Percentiles rank a stretch among this genome's conserved stretches.
These are phyloP conservation scores for Corythornis cristatus DNA, from an alignment of 2,113 vertebrate genomes.

Conservation along the genomic window DNA sequence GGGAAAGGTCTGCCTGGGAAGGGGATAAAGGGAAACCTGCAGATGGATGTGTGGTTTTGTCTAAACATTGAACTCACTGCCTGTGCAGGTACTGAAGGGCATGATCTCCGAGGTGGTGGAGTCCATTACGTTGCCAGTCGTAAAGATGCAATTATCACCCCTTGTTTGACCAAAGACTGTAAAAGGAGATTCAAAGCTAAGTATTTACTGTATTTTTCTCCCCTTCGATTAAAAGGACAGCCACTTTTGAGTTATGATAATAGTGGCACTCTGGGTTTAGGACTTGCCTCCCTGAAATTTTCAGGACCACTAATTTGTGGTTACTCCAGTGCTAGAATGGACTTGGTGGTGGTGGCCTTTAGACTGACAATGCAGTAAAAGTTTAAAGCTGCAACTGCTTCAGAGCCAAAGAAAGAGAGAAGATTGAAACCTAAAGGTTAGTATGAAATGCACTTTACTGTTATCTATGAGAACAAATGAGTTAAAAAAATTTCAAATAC, in stretches of 20 bases:
- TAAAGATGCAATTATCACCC: conserved; percentile 74
- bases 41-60: background rate
- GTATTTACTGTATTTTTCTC: conserved; percentile 62
- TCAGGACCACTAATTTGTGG: conserved; percentile 83
- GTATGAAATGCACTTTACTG: conserved; percentile 86
- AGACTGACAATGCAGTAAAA: conserved; percentile 82
- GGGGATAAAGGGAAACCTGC: background rate
- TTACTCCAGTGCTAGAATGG: conserved; percentile 77
- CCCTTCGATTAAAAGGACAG: conserved; percentile 63
- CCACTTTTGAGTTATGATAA: conserved; percentile 76
- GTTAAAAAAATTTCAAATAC: conserved; percentile 92
- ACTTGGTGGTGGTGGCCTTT: conserved; percentile 82
- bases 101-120: conserved; percentile 23
- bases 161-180: conserved; percentile 64
- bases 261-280: conserved; percentile 67
- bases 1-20: background rate
- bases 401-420: conserved; percentile 78
- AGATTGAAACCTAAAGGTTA: conserved; percentile 88
- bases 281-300: conserved; percentile 79
- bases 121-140: conserved; percentile 48
- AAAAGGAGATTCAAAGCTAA: conserved; percentile 53
- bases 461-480: conserved; percentile 90
- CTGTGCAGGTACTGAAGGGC: conserved; percentile 46
- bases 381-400: conserved; percentile 83
- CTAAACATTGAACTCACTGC: background rate